Evolutionary conservation across 2,888 invertebrate genomes (phyloP), one percentile per base, ranked within the genome.

Genomic region (Holacanthella duospinosa): DNA sequence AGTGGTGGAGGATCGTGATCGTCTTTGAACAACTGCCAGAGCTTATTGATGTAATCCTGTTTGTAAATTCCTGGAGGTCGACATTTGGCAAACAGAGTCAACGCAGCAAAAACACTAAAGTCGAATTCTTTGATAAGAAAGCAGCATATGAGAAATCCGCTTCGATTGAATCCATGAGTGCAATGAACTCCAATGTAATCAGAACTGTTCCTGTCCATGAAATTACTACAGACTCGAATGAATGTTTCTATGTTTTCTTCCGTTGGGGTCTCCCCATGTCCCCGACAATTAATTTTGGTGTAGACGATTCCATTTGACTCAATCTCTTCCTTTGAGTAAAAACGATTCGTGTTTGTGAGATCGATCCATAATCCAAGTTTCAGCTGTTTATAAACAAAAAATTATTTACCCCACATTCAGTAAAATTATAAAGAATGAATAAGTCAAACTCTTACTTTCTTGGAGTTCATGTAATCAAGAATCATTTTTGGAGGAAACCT

Each of bases 101-200:
- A 76, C 0, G 93, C 94, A 1, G 88, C 87, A 69, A 90, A 92
- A 1, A 95, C 83, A 74, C 88, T 86, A 78, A 86, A 90, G 72
- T 89, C 89, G 74, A 87, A 80, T 66, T 85, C 84, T 75, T 91
- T 88, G 2, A 95, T 89, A 77, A 99, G 83, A 77, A 89, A 99
- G 0, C 93, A 87, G 28, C 87, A 85, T 59, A 99, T 88, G 4
- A 99, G 81, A 76, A 97, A 99, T 0, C 99, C 99, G 6, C 96
- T 96, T 72, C 99, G 82, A 77, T 99, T 99, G 78, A 97, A 99
- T 0, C 99, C 99, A 78, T 99, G 99, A 0, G 99, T 96, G 75
- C 95, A 96, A 77, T 95, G 95, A 6, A 96, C 86, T 80, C 86
- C 89, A 70, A 90, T 85, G 56, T 83, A 77, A 74, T 91, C 86